These are phyloP conservation scores for Cephus rjabovi DNA, from an alignment of 2,888 invertebrate genomes.

Conservation along the genomic window DNA sequence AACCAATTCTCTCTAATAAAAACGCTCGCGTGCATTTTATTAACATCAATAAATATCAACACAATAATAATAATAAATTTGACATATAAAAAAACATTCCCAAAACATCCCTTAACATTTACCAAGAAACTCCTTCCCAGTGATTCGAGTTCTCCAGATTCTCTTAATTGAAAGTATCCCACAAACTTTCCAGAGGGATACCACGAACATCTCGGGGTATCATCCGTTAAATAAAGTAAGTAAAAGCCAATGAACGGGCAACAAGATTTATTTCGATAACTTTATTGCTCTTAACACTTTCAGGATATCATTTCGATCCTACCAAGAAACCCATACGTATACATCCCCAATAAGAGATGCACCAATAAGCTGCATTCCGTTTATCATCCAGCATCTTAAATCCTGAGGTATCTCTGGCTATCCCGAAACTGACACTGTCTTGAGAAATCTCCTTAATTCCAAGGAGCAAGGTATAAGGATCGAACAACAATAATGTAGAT, in stretches of 20 bases:
- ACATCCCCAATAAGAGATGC: background rate
- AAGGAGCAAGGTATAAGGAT: background rate
- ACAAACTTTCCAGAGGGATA: background rate
- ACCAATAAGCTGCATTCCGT: background rate
- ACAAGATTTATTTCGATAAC: background rate
- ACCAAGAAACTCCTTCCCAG: background rate
- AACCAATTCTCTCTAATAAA: background rate
- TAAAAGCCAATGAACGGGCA: background rate
- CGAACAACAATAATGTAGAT: background rate
- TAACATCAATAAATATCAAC: background rate
- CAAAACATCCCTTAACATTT: background rate
- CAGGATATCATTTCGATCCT: background rate
- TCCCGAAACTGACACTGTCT: background rate
- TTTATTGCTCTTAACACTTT: background rate
- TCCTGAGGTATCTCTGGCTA: background rate
- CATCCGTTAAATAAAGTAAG: background rate
- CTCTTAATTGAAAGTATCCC: background rate
- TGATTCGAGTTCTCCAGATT: background rate
- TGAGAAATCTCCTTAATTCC: background rate
- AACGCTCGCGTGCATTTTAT: background rate
- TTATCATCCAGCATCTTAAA: background rate
- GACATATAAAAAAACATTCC: background rate
- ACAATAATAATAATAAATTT: background rate
- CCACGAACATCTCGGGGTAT: background rate
- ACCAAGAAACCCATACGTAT: background rate